Evolutionary conservation across 2,797 vertebrate genomes (phyloP).

Genomic region (Cynodonichthys magdalenae): DNA sequence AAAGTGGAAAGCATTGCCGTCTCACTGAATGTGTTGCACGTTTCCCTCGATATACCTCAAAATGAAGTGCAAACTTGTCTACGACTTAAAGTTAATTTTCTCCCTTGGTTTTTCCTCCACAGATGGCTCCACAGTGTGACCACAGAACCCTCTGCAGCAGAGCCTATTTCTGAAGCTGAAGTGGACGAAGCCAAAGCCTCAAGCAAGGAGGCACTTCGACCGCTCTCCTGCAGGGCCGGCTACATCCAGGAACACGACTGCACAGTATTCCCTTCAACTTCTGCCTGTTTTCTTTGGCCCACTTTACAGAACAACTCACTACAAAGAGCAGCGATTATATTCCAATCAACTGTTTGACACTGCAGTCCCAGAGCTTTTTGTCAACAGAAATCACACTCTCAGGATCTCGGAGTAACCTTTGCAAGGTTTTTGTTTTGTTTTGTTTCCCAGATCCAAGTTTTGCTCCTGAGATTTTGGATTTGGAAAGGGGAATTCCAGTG

Average conservation of each 20-base stretch:
- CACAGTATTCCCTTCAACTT: conserved; percentile 72
- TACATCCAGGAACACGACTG: conserved; percentile 72
- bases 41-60: conserved; percentile 37
- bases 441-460: conserved; percentile 17
- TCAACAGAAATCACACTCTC: conserved; percentile 41
- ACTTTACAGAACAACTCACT: conserved; percentile 64
- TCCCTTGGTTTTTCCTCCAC: conserved; percentile 47
- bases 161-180: conserved; percentile 79
- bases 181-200: conserved; percentile 71
- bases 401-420: conserved; percentile 41
- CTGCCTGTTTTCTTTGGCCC: conserved; percentile 65
- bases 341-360: conserved; percentile 44
- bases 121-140: conserved; percentile 70
- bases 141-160: conserved; percentile 76
- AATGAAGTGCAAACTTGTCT: conserved; percentile 44
- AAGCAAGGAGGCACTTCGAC: conserved; percentile 72
- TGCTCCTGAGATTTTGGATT: conserved; percentile 17
- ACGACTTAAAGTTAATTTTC: conserved; percentile 61
- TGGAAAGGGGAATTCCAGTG: conserved; percentile 20
- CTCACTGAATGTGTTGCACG: conserved; percentile 20
- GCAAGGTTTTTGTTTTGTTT: conserved; percentile 1
- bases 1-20: conserved; percentile 23
- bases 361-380: conserved; percentile 30
- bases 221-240: conserved; percentile 60
- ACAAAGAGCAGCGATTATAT: conserved; percentile 57